Percentiles rank a stretch among this genome's conserved stretches.
Evolutionary conservation across 2,888 invertebrate species (phyloP).

Genomic region (Mimumesa dahlbomi): DNA sequence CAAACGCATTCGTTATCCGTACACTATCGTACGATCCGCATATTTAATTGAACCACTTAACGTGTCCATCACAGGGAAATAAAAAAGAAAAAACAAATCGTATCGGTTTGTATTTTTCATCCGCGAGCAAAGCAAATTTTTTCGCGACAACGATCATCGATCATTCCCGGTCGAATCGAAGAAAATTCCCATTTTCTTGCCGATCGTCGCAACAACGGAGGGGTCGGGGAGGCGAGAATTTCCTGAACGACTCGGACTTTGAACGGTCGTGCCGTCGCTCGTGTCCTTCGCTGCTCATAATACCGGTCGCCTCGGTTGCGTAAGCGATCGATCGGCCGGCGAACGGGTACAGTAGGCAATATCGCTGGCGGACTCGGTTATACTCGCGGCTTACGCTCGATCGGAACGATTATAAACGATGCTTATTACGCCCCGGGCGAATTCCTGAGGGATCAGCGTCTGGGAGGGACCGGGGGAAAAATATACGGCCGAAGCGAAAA

Average conservation of each 20-base stretch:
- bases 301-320: constrained; percentile 69
- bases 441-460: constrained; percentile 55
- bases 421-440: constrained; percentile 57
- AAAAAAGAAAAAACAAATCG: too few relatives aligned
- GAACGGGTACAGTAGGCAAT: constrained; percentile 60
- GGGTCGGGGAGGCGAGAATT: not conserved
- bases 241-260: constrained; percentile 59
- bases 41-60: too few relatives aligned
- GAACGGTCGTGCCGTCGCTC: constrained; percentile 66
- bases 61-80: too few relatives aligned
- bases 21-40: too few relatives aligned
- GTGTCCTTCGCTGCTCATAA: constrained; percentile 74
- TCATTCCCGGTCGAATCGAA: too few relatives aligned
- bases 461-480: constrained; percentile 6
- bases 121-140: too few relatives aligned
- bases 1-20: too few relatives aligned
- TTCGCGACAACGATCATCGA: too few relatives aligned
- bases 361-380: constrained; percentile 56
- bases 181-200: too few relatives aligned
- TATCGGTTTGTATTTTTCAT: too few relatives aligned
- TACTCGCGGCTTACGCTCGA: constrained; percentile 54
- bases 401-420: constrained; percentile 65
- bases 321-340: constrained; percentile 68
- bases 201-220: too few relatives aligned
- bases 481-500: not conserved